These are phyloP conservation scores for Ptychodera flava DNA, from an alignment of 35 echinoderm and acorn worm species.

Conservation along the genomic window DNA sequence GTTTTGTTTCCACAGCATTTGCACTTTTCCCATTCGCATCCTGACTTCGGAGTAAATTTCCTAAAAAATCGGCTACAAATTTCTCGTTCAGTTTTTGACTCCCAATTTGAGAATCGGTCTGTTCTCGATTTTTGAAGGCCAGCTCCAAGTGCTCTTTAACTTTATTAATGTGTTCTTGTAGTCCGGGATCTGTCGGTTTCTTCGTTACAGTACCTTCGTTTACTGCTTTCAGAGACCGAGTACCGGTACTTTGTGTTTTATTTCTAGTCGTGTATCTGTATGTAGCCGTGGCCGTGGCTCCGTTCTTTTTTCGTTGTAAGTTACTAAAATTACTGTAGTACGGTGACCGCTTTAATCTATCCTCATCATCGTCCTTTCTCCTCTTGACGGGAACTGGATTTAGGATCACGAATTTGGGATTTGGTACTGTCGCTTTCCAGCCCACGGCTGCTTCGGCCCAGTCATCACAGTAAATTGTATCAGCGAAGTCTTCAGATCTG, in stretches of 20 bases:
- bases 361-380: neutral
- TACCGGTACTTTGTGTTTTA: neutral
- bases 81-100: neutral
- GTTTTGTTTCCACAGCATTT: no score
- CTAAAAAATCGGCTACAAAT: neutral
- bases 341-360: neutral
- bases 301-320: neutral
- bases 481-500: neutral
- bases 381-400: neutral
- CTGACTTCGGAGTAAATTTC: neutral
- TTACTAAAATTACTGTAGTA: no score
- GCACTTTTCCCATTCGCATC: no score
- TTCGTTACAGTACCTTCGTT: neutral
- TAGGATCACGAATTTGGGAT: neutral
- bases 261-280: neutral
- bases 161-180: neutral
- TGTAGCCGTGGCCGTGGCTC: neutral
- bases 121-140: neutral
- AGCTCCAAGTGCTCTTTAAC: neutral
- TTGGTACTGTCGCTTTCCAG: neutral
- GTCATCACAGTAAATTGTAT: neutral
- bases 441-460: neutral
- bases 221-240: neutral
- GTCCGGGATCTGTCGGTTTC: neutral
- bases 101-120: neutral